phyloP scores from a whole-genome alignment of 1,140 invertebrate genomes.

The Anoplolepis gracilipes region DNA sequence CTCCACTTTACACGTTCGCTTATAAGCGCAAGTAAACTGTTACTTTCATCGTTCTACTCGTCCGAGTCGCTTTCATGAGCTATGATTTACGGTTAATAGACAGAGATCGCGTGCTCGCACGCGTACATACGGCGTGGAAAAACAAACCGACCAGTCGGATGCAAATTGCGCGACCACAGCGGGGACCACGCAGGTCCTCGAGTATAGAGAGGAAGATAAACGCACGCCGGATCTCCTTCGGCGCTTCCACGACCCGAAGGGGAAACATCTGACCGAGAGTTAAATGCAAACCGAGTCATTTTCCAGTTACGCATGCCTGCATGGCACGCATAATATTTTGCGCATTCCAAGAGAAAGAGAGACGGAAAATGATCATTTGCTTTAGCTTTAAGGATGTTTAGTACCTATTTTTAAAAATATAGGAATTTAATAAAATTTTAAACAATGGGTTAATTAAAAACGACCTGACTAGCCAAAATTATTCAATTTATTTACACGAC shows the following conservation, averaged over 20 bases:
- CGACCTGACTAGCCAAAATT: too few relatives aligned
- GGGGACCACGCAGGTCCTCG: not conserved
- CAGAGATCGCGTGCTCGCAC: constrained; percentile 34
- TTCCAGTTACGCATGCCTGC: constrained; percentile 59
- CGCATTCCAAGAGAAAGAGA: not conserved
- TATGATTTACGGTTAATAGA: constrained; percentile 67
- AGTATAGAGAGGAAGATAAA: constrained; percentile 9
- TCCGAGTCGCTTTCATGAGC: constrained; percentile 64
- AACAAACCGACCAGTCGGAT: constrained; percentile 41
- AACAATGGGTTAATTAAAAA: too few relatives aligned
- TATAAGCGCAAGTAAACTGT: constrained; percentile 49
- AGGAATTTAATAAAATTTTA: too few relatives aligned
- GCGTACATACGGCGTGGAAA: constrained; percentile 10
- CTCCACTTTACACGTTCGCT: constrained; percentile 49
- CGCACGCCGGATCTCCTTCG: constrained; percentile 23
- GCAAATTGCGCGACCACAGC: constrained; percentile 39
- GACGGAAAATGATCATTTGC: not conserved
- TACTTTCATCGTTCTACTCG: constrained; percentile 66
- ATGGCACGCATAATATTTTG: constrained; percentile 37
- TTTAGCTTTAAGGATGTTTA: too few relatives aligned
- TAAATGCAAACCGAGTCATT: constrained; percentile 59
- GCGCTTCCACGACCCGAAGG: constrained; percentile 18
- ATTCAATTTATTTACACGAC: too few relatives aligned
- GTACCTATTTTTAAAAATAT: too few relatives aligned
- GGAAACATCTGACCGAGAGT: constrained; percentile 50